Conservation (phyloP, 2,113 vertebrate species). For the Peromyscus polionotus region DNA sequence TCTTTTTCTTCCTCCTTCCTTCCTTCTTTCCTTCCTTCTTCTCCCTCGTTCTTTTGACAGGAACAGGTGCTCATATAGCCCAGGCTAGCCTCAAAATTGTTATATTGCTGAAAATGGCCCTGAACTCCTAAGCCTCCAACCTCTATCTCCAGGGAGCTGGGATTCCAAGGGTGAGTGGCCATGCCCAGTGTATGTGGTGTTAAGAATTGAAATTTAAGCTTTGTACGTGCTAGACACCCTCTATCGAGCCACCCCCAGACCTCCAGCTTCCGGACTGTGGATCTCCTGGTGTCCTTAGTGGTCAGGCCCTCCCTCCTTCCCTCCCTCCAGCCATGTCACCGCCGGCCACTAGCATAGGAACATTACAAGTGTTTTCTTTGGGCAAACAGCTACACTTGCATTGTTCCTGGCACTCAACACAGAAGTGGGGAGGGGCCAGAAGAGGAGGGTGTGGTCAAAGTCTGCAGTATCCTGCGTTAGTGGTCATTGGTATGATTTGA, state of each 20-base stretch:
- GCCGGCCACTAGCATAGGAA: not conserved
- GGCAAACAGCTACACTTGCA: not conserved
- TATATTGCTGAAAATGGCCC: not conserved
- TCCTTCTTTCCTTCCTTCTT: not conserved
- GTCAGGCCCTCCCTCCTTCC: not conserved
- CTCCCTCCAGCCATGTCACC: rapidly evolving
- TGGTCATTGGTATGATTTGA: not conserved
- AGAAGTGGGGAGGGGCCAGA: not conserved
- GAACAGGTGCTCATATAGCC: not conserved
- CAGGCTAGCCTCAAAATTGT: not conserved
- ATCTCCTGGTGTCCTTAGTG: too few relatives aligned
- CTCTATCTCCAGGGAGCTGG: not conserved
- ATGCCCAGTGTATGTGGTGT: not conserved
- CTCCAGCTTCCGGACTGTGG: rapidly evolving
- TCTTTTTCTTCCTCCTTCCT: not conserved
- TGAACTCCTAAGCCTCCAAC: not conserved
- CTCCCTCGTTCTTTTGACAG: not conserved
- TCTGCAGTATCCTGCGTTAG: not conserved
- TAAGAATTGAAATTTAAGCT: not conserved
- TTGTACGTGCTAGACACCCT: not conserved
- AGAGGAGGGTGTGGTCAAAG: too few relatives aligned
- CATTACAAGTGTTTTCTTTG: rapidly evolving
- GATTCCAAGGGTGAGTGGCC: not conserved
- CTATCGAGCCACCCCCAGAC: too few relatives aligned
- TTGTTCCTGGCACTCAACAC: not conserved